Base-by-base conservation (phyloP, 2,113 vertebrate genomes). In the Erythrolamprus reginae region DNA sequence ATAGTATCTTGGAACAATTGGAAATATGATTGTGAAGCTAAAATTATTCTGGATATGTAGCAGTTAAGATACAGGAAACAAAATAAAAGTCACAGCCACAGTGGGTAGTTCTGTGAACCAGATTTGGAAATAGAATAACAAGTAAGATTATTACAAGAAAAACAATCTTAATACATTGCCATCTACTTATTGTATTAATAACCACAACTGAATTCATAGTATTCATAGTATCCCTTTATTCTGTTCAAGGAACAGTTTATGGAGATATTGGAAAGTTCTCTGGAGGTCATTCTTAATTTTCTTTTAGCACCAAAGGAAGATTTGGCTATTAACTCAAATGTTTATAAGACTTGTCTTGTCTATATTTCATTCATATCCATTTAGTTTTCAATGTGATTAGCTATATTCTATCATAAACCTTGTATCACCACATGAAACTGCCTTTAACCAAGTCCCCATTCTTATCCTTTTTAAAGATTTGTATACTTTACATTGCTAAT, bases 11-110 rank as follows among this genome's bases (percentile, higher is more conserved):
- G 91, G 95, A 91, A 87, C 91, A 94, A 91, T 95, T 95, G 93
- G 95, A 89, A 93, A 96, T 93, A 92, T 95, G 95, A 95, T 96
- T 91, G 95, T 93, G 86, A 90, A 96, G 91, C 92, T 96, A 95
- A 93, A 95, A 95, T 82, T 93, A 95, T 94, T 94, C 95, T 91
- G 93, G 94, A 89, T 93, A 91, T 84, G 94, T 92, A 93, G 90
- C 38, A 93, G 56, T 95, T 95, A 93, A 94, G 92, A 95, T 96
- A 94, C 7, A 93, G 95, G 92, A 94, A 94, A 96, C 89, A 96
- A 95, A 94, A 94, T 51, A 94, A 86, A 89, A 15, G 6, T 52
- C 9, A 5, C 33, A 89, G 15, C 21, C 58, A 65, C 3, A 23
- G 15, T 42, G 86, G 9, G 45, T 10, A 89, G 21, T 10, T 50